Evolutionary conservation across 2,888 invertebrate genomes (phyloP).

Genomic region (Erannis defoliaria): DNA sequence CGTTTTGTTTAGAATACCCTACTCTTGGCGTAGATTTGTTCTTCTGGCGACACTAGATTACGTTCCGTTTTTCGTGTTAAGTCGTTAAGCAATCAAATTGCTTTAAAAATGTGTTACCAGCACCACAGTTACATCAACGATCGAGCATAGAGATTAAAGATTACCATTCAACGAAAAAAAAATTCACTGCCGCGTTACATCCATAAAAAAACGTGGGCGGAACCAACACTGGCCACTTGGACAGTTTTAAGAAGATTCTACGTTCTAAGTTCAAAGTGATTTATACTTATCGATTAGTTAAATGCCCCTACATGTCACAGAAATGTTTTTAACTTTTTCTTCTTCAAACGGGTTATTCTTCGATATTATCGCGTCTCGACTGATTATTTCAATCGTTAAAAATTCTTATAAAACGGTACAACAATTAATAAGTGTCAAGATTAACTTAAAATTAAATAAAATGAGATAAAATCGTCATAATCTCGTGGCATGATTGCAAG

Average conservation of each 20-base stretch:
- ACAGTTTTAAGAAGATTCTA: slow-evolving; percentile 49
- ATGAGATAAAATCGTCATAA: slow-evolving; percentile 69
- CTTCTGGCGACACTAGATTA: slow-evolving; percentile 38
- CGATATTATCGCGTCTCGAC: slow-evolving; percentile 67
- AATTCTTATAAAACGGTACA: slow-evolving; percentile 68
- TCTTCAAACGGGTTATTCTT: slow-evolving; percentile 62
- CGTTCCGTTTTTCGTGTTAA: slow-evolving; percentile 30
- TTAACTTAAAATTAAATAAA: slow-evolving; percentile 75
- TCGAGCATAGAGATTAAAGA: slow-evolving; percentile 1
- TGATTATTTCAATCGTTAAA: slow-evolving; percentile 72
- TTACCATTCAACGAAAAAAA: slow-evolving; percentile 3
- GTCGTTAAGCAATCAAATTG: background rate
- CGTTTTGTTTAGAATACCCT: slow-evolving; percentile 63
- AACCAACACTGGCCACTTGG: slow-evolving; percentile 44
- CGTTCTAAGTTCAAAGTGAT: slow-evolving; percentile 60
- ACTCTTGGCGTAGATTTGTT: slow-evolving; percentile 45
- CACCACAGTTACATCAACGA: background rate
- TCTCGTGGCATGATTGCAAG: slow-evolving; percentile 49
- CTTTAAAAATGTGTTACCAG: background rate
- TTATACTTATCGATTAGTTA: slow-evolving; percentile 71
- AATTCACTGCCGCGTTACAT: background rate
- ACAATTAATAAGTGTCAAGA: slow-evolving; percentile 82
- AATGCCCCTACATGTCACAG: slow-evolving; percentile 71
- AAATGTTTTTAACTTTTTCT: slow-evolving; percentile 1
- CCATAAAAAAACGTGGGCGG: slow-evolving; percentile 49